These are phyloP conservation scores for Chloroceryle inda DNA, from an alignment of 2,797 vertebrate species.

Conservation along the genomic window DNA sequence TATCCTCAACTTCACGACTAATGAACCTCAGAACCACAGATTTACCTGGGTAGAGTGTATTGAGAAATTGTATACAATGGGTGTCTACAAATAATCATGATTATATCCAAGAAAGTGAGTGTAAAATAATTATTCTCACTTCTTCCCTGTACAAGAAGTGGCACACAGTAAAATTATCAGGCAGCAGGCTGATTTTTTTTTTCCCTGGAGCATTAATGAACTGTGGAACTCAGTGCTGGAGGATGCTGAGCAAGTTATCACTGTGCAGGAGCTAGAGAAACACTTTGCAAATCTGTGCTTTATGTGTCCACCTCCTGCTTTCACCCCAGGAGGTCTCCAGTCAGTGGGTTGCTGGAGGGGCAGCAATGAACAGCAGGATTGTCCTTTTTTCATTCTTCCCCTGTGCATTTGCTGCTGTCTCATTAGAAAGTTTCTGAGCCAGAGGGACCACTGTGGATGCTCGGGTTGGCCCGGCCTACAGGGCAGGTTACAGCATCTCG, in stretches of 20 bases:
- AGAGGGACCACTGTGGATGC: not conserved
- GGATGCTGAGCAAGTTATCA: not conserved
- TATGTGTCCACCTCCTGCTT: not conserved
- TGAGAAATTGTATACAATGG: not conserved
- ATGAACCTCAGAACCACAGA: slow-evolving; percentile 29
- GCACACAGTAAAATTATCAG: not conserved
- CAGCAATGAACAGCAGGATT: not conserved
- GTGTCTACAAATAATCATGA: not conserved
- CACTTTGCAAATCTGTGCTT: not conserved
- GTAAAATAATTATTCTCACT: not conserved
- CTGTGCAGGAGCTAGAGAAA: not conserved
- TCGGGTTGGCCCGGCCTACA: not conserved
- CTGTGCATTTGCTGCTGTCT: not conserved
- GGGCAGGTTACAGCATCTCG: not conserved
- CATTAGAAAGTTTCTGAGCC: not conserved
- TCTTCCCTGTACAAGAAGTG: not conserved
- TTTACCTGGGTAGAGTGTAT: not conserved
- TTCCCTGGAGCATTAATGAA: not conserved
- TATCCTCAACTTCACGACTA: slow-evolving; percentile 22
- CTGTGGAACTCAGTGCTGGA: not conserved
- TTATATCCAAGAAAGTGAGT: not conserved
- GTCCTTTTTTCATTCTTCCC: no score
- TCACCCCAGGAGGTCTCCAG: not conserved
- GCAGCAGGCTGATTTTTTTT: not conserved
- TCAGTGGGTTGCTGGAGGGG: not conserved